Conservation (phyloP, 2,113 vertebrate species). For the Calidris pygmaea region DNA sequence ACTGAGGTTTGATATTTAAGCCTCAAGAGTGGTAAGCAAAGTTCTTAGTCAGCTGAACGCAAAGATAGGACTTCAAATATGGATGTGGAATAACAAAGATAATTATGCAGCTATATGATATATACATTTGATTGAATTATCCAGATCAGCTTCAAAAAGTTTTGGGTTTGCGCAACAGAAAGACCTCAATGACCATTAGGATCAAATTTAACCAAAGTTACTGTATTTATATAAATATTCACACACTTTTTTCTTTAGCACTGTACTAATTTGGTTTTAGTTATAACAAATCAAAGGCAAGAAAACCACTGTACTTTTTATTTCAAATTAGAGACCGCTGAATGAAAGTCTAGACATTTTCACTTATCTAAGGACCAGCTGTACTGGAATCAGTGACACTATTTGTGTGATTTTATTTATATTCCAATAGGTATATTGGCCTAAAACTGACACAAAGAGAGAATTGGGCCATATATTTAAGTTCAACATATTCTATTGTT, state of each 20-base stretch:
- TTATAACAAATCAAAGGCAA: background rate
- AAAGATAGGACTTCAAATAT: background rate
- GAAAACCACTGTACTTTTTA: background rate
- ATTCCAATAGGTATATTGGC: background rate
- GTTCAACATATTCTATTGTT: background rate
- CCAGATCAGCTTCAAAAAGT: background rate
- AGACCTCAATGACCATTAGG: background rate
- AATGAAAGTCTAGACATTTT: background rate
- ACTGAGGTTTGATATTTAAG: background rate
- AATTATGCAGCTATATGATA: background rate
- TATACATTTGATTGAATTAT: background rate
- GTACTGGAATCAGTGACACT: background rate
- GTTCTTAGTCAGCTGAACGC: background rate
- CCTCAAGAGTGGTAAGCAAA: background rate
- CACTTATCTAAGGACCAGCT: background rate
- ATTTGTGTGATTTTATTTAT: background rate
- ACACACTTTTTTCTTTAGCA: background rate
- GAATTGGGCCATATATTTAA: constrained; percentile 13
- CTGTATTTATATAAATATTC: background rate
- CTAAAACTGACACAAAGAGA: constrained; percentile 17
- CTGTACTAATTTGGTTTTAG: background rate
- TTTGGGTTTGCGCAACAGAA: background rate
- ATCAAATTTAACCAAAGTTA: background rate
- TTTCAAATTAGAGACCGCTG: background rate
- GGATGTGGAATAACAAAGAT: background rate